Evolutionary conservation across 1,140 invertebrate genomes (phyloP), one percentile per base, ranked within the genome.

Genomic region (Solenopsis invicta): DNA sequence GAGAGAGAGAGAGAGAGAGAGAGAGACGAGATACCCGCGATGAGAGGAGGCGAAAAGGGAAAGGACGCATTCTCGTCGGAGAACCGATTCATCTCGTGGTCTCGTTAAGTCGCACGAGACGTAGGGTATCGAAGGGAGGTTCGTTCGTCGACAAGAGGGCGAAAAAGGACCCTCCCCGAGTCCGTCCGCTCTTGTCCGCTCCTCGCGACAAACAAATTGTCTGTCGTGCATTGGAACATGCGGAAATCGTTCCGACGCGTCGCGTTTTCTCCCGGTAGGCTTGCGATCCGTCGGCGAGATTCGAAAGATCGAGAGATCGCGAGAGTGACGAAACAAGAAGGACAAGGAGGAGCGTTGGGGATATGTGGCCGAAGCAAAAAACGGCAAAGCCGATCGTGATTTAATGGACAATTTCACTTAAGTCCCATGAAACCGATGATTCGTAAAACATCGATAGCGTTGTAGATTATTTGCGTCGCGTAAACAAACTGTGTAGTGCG

Each of bases 71-170:
- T 91, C 88, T 90, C 77, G 85, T 59, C 67, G 71, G 77, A 86
- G 87, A 91, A 75, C 64, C 87, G 89, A 91, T 92, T 89, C 85
- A 92, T 92, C 90, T 92, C 91, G 82, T 78, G 88, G 85, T 90
- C 91, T 91, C 90, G 91, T 92, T 91, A 92, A 91, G 88, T 92
- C 77, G 85, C 54, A 72, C 72, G 87, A 61, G 87, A 62, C 77
- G 61, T 62, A 86, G 71, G 71, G 50, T 66, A 84, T 82, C 77
- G 85, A 88, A 37, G 81, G 54, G 69, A 75, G 29, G n/a, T 24
- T 24, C 24, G 66, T 24, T 41, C 54, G 41, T 24, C 54, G 41
- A 75, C 77, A 66, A 61, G 66, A 88, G 86, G 86, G 86, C 86
- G 88, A 78, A 87, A 87, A 78, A 59, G 56, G 21, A 80, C 29